Base-by-base conservation (phyloP, 2,797 vertebrate genomes). In the Sebastes itinus region DNA sequence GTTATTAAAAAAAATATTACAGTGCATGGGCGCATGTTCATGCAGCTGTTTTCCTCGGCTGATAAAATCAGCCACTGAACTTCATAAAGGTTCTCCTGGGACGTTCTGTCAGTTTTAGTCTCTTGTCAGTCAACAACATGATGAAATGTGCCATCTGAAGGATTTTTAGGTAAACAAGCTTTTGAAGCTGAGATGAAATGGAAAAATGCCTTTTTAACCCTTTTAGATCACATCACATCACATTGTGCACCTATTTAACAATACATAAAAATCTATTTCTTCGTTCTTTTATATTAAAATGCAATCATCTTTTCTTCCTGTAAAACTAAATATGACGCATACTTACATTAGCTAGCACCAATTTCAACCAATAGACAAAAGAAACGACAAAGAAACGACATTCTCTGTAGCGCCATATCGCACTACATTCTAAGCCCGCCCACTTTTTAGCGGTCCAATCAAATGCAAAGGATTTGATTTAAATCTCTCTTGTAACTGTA, bases 1-100 rank as follows among this genome's bases (percentile, higher is more conserved):
- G 25, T 76, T 77, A 66, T 78, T 73, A 58, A 76, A 58, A 46
- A 18, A 71, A 3, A 72, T 46, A 78, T 61, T 32, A 72, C 54
- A 67, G 61, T 70, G 23, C 9, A 62, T 38, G 63, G 72, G 35
- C 23, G 67, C 16, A n/a, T 38, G 60, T 18, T 56, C 33, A 3
- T 73, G 30, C 64, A 89, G 63, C 71, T 77, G 75, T 77, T 78
- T 58, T 30, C 4, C 59, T 64, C 5, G 20, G 58, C 77, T 82
- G 30, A 78, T 52, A 64, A 68, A 82, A 73, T 67, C 46, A 59
- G 28, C 30, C 71, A 38, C 25, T 74, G 49, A 11, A 46, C 64
- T 78, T 78, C 23, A 11, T 62, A 46, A 83, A 75, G 27, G 3
- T 68, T 79, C 78, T 63, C 63, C 18, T 35, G 63, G 70, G 73